Conservation (phyloP, 2,113 vertebrate species). For the Neolamprologus kungweensis region DNA sequence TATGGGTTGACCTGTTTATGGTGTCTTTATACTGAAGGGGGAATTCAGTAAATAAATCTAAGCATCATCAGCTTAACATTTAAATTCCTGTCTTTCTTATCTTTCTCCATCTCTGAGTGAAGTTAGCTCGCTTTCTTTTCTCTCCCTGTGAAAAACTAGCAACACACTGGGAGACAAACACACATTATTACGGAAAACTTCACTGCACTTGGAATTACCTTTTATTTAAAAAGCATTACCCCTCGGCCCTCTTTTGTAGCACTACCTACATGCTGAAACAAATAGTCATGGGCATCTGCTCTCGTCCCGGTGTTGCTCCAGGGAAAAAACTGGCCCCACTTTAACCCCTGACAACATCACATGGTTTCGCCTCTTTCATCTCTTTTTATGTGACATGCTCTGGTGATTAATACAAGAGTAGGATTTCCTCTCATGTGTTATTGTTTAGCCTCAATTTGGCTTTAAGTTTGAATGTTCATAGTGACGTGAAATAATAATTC, state of each 20-base stretch:
- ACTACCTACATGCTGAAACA: not conserved
- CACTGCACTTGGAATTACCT: not conserved
- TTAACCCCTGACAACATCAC: not conserved
- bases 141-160: not conserved
- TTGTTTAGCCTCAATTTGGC: not conserved
- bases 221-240: not conserved
- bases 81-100: not conserved
- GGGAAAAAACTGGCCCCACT: not conserved
- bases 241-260: not conserved
- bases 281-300: not conserved
- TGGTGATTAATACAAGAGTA: not conserved
- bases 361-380: not conserved
- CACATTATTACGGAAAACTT: not conserved
- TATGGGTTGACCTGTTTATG: not conserved
- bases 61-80: not conserved
- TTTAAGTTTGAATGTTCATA: not conserved
- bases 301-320: not conserved
- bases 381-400: not conserved
- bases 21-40: not conserved
- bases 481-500: not conserved
- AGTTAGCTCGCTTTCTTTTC: not conserved
- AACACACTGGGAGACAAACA: not conserved
- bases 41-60: not conserved
- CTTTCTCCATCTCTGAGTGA: not conserved
- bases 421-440: not conserved